Evolutionary conservation across 2,113 vertebrate species (phyloP).

Genomic region (Casuarius casuarius): DNA sequence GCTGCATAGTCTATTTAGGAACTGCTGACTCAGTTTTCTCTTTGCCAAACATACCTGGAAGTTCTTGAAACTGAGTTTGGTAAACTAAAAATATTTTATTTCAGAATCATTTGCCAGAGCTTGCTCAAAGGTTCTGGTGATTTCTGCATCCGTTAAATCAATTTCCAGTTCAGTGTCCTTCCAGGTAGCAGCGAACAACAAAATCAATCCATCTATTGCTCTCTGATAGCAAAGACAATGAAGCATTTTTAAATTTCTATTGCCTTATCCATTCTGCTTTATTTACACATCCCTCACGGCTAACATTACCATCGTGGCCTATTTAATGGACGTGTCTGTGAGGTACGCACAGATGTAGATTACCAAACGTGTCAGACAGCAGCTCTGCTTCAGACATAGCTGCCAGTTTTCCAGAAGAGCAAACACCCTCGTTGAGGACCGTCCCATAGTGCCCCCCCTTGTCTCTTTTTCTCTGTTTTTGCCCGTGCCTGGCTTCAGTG

Average conservation of each 20-base stretch:
- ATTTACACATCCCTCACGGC: not conserved
- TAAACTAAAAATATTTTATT: not conserved
- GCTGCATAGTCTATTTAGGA: not conserved
- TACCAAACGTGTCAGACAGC: not conserved
- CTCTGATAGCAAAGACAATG: not conserved
- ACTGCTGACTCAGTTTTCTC: not conserved
- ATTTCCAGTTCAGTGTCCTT: not conserved
- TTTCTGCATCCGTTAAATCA: not conserved
- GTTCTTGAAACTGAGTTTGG: not conserved
- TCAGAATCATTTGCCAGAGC: not conserved
- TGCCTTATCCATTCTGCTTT: not conserved
- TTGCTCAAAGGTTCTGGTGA: not conserved
- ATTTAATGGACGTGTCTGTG: not conserved
- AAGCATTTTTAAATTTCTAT: not conserved
- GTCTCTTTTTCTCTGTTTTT: too few species aligned
- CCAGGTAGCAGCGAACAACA: not conserved
- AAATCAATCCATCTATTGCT: not conserved
- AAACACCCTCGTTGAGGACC: not conserved
- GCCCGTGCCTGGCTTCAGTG: too few species aligned
- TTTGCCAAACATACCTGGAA: not conserved
- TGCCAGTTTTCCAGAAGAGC: not conserved
- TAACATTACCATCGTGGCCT: too few species aligned
- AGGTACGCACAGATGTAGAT: not conserved
- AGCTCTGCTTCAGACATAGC: not conserved
- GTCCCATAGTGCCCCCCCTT: too few species aligned